A percentile compares a stretch with the other conserved stretches of the same genome.
phyloP scores from a whole-genome alignment of 2,113 vertebrate species.

The Suricata suricatta region DNA sequence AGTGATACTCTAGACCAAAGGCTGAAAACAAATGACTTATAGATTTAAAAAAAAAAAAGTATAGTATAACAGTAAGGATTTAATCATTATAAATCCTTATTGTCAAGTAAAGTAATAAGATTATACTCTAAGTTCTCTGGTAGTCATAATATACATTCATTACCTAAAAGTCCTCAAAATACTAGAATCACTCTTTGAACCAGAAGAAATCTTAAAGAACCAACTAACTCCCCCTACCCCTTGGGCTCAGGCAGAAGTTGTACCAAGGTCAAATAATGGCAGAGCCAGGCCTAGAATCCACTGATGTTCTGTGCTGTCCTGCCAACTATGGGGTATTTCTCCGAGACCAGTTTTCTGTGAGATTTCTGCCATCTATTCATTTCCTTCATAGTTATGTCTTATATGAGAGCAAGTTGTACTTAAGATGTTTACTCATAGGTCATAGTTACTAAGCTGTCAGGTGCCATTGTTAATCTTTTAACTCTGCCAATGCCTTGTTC shows the following conservation, averaged over 20 bases:
- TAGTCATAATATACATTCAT: neutral
- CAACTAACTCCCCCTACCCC: neutral
- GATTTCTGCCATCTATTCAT: neutral
- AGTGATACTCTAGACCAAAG: neutral
- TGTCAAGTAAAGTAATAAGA: conserved; percentile 39
- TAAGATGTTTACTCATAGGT: neutral
- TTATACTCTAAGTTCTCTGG: neutral
- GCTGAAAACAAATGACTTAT: neutral
- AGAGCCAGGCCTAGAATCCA: neutral
- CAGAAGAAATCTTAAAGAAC: neutral
- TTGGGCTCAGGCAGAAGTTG: neutral
- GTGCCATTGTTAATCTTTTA: conserved; percentile 22
- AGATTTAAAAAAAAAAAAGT: neutral
- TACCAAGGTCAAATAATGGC: neutral
- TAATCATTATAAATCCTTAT: neutral
- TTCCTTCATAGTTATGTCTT: conserved; percentile 6
- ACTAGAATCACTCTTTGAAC: conserved; percentile 23
- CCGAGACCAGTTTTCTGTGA: neutral
- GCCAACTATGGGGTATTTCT: neutral
- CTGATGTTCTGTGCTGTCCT: neutral
- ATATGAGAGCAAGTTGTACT: neutral
- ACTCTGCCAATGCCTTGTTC: conserved; percentile 52
- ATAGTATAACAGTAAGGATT: neutral
- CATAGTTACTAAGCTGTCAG: neutral
- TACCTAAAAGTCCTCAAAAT: neutral